Conservation (phyloP, 2,797 vertebrate species). For the Sebastolobus alascanus region DNA sequence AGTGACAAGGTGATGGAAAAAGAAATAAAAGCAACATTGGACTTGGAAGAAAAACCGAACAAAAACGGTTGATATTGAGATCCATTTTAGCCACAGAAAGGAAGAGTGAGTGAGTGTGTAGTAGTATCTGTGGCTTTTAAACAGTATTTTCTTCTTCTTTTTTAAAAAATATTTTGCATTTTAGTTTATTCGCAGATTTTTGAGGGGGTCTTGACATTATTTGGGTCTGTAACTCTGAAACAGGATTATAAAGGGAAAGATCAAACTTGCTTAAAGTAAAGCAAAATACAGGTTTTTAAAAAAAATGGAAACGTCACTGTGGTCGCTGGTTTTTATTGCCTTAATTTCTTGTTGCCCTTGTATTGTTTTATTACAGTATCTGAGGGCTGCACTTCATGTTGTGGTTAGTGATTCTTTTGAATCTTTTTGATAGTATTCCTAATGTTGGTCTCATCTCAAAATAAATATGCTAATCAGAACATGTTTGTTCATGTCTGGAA, state of each 20-base stretch:
- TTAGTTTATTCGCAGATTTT: neutral
- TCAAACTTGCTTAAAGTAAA: neutral
- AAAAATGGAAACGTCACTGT: neutral
- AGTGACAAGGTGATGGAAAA: neutral
- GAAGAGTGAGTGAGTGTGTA: neutral
- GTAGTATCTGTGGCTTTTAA: neutral
- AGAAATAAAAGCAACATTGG: neutral
- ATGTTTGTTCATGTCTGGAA: constrained; percentile 4
- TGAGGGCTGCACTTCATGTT: neutral
- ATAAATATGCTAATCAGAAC: constrained; percentile 10
- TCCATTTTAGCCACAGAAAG: neutral
- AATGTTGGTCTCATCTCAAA: neutral
- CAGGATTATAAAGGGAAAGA: neutral
- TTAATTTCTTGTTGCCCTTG: neutral
- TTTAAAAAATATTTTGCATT: too few relatives aligned
- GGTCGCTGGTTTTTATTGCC: neutral
- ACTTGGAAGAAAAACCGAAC: neutral
- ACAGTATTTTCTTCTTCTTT: neutral
- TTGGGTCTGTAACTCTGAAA: neutral
- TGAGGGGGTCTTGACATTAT: neutral
- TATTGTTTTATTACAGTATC: neutral
- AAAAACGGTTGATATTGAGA: neutral
- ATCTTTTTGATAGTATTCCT: neutral
- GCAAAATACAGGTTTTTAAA: neutral
- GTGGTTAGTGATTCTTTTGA: neutral